phyloP scores from a whole-genome alignment of 2,797 vertebrate species.

The Sardinella longiceps region DNA sequence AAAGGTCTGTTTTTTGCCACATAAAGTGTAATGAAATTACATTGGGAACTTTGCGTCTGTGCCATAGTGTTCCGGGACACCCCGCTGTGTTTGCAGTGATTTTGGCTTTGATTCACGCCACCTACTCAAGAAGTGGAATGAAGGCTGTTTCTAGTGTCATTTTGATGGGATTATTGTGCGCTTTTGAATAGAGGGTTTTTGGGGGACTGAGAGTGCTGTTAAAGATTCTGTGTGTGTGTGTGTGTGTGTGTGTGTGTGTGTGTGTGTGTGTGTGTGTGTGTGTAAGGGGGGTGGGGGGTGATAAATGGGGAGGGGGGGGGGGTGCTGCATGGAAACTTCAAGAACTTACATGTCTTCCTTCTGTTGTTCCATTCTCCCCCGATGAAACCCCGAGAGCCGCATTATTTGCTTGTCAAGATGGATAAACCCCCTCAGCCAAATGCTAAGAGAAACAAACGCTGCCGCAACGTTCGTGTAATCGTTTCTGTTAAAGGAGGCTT shows the following conservation, averaged over 20 bases:
- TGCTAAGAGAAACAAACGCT: constrained; percentile 78
- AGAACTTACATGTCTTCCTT: constrained; percentile 62
- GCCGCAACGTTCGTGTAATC: constrained; percentile 81
- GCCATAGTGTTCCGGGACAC: constrained; percentile 73
- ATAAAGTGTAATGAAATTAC: constrained; percentile 77
- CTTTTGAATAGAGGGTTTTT: constrained; percentile 74
- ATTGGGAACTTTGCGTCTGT: constrained; percentile 77
- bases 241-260: neutral
- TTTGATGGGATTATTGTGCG: constrained; percentile 82
- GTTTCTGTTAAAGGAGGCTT: constrained; percentile 82
- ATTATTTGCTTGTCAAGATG: constrained; percentile 82
- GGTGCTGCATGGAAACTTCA: constrained; percentile 73
- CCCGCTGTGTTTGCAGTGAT: constrained; percentile 79
- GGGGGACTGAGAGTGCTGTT: constrained; percentile 74
- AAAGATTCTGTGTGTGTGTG: constrained; percentile 46
- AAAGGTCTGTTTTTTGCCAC: constrained; percentile 72
- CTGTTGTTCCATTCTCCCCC: constrained; percentile 61
- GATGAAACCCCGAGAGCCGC: constrained; percentile 71
- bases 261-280: neutral
- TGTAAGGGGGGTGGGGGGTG: constrained; percentile 46
- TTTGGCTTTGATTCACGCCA: constrained; percentile 77
- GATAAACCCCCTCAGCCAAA: constrained; percentile 80
- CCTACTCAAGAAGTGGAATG: constrained; percentile 79
- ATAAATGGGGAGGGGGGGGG: constrained; percentile 68
- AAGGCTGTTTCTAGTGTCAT: constrained; percentile 79